phyloP scores from a whole-genome alignment of 2,113 vertebrate species.

The Saccopteryx leptura region DNA sequence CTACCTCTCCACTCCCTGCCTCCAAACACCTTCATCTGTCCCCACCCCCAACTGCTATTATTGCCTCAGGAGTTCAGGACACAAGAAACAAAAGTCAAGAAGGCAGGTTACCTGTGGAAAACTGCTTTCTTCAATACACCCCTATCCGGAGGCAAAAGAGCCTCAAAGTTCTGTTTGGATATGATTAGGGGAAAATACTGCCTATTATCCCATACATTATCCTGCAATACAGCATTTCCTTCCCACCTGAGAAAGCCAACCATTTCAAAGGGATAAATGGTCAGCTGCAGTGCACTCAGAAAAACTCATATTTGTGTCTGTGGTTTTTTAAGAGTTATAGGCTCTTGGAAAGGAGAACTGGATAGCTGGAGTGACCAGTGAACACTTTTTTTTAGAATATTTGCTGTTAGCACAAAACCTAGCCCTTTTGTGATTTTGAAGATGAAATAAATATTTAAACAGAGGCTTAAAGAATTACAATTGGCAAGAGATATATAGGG shows the following conservation, averaged over 20 bases:
- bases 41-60: background rate
- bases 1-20: background rate
- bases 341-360: background rate
- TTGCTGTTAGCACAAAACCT: background rate
- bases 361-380: background rate
- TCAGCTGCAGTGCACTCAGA: background rate
- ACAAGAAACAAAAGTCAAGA: background rate
- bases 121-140: background rate
- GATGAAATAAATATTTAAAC: conserved; percentile 10
- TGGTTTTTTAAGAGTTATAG: conserved; percentile 11
- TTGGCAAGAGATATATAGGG: background rate
- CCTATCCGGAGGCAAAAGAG: background rate
- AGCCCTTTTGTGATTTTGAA: background rate
- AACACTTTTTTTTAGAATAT: background rate
- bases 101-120: background rate
- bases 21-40: background rate
- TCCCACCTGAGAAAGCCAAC: background rate
- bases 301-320: background rate
- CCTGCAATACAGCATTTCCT: background rate
- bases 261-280: background rate
- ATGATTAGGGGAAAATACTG: background rate
- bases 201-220: conserved; percentile 3
- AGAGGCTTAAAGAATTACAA: background rate
- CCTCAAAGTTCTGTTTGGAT: background rate
- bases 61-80: background rate